Conservation (phyloP, 2,888 invertebrate genomes). For the Ennomos erosarius region DNA sequence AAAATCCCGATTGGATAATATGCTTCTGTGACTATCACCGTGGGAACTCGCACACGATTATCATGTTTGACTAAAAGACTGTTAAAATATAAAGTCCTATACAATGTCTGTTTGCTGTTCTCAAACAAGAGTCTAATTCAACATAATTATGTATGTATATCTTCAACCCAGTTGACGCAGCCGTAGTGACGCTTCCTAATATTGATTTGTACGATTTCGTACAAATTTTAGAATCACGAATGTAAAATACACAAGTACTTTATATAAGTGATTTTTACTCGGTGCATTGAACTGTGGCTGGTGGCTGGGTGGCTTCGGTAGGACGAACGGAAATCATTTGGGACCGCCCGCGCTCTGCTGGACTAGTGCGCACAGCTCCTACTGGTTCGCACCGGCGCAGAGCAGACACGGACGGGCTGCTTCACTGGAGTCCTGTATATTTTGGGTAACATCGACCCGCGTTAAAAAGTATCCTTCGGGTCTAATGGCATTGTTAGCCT, state of each 20-base stretch:
- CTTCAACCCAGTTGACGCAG: conserved; percentile 28
- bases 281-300: conserved; percentile 64
- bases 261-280: conserved; percentile 20
- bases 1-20: conserved; percentile 8
- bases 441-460: conserved; percentile 27
- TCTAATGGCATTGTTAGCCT: conserved; percentile 16
- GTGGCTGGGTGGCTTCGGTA: conserved; percentile 42
- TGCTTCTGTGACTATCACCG: neutral
- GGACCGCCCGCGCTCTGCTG: conserved; percentile 43
- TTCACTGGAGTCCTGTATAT: conserved; percentile 28
- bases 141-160: conserved; percentile 9
- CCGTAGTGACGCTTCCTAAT: conserved; percentile 25
- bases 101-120: conserved; percentile 13
- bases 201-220: conserved; percentile 24
- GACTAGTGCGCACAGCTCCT: conserved; percentile 57
- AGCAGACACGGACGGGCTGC: conserved; percentile 47
- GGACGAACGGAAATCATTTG: conserved; percentile 62
- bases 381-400: conserved; percentile 61
- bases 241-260: conserved; percentile 8
- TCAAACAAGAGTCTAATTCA: conserved; percentile 14
- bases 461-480: conserved; percentile 10
- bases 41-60: conserved; percentile 7
- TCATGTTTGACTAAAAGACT: conserved; percentile 5
- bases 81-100: conserved; percentile 2
- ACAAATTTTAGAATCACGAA: conserved; percentile 19